Conservation (phyloP, 1,140 invertebrate genomes). For the Homalodisca vitripennis region DNA sequence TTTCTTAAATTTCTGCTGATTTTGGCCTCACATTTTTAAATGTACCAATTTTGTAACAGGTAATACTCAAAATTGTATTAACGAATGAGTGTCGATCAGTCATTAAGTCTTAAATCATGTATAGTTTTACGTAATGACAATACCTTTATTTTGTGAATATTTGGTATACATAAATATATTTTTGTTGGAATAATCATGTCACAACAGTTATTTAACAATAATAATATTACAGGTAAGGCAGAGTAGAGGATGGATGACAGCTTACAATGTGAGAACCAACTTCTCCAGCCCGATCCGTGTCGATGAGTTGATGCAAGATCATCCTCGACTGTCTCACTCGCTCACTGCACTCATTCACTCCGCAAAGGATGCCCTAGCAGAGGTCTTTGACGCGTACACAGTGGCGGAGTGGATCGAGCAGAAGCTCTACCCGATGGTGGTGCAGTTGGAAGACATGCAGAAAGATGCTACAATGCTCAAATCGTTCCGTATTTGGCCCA, state of each 20-base stretch:
- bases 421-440: constrained; percentile 56
- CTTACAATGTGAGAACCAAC: constrained; percentile 75
- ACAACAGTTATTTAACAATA: too few relatives aligned
- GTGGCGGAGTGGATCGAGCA: constrained; percentile 75
- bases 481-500: constrained; percentile 54
- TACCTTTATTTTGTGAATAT: too few relatives aligned
- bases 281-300: constrained; percentile 72
- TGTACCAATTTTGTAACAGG: too few relatives aligned
- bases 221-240: constrained; percentile 30
- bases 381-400: constrained; percentile 71
- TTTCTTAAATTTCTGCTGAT: too few relatives aligned
- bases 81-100: too few relatives aligned
- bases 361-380: constrained; percentile 61
- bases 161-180: too few relatives aligned
- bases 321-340: constrained; percentile 61
- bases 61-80: too few relatives aligned
- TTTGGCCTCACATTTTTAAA: too few relatives aligned
- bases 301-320: constrained; percentile 63
- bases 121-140: too few relatives aligned
- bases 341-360: constrained; percentile 59
- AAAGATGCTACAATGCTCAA: constrained; percentile 56
- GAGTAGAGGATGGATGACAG: constrained; percentile 68
- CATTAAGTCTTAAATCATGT: too few relatives aligned
- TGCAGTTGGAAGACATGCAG: constrained; percentile 54
- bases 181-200: too few relatives aligned